Evolutionary conservation across 2,797 vertebrate genomes (phyloP).

Genomic region (Acanthurus lineatus): DNA sequence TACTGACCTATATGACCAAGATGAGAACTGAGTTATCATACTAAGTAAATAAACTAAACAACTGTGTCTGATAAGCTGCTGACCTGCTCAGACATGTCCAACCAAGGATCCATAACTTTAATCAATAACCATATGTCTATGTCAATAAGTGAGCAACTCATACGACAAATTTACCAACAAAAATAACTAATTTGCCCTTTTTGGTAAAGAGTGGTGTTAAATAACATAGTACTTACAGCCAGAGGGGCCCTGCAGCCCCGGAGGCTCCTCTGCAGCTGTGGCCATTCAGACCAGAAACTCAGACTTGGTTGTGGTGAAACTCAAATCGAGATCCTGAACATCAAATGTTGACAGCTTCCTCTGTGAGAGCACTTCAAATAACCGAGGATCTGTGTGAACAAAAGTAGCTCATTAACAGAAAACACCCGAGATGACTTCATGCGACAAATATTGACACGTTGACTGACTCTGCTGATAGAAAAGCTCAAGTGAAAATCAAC

Average conservation of each 20-base stretch:
- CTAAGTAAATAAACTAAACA: neutral
- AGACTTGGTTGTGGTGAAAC: slow-evolving; percentile 34
- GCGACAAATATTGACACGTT: slow-evolving; percentile 61
- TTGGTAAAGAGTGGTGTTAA: neutral
- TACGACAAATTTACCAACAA: neutral
- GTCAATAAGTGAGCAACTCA: neutral
- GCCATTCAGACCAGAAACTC: slow-evolving; percentile 80
- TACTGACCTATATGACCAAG: neutral
- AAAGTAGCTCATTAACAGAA: slow-evolving; percentile 4
- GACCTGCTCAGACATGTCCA: neutral
- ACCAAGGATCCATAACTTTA: neutral
- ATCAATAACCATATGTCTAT: neutral
- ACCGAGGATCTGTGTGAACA: slow-evolving; percentile 5
- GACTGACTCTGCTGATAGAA: slow-evolving; percentile 14
- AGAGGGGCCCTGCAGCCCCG: slow-evolving; percentile 69
- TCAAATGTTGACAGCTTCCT: neutral
- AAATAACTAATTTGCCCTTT: neutral
- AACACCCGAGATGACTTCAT: slow-evolving; percentile 34
- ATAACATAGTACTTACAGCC: slow-evolving; percentile 70
- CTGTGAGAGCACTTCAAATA: neutral
- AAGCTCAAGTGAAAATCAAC: neutral
- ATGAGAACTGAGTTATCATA: no score
- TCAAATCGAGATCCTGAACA: slow-evolving; percentile 24
- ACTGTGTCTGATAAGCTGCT: neutral
- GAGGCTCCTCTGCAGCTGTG: slow-evolving; percentile 81